Percentiles rank a stretch among this genome's conserved stretches.
Evolutionary conservation across 2,888 invertebrate species (phyloP).

Genomic region (Osmoderma eremita): DNA sequence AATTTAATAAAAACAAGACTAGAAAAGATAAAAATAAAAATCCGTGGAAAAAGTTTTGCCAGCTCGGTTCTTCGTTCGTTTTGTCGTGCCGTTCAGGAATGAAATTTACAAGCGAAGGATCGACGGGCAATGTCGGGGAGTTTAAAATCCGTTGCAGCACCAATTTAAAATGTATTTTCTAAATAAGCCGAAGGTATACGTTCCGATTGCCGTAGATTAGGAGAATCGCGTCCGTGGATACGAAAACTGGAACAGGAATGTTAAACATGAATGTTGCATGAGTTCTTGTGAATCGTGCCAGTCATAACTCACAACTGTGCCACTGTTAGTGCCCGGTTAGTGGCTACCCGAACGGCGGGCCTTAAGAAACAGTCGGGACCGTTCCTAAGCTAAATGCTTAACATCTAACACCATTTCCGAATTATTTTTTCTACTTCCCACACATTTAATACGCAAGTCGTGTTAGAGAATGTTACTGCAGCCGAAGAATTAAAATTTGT

Average conservation of each 20-base stretch:
- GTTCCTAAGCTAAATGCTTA: constrained; percentile 7
- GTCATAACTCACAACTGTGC: constrained; percentile 52
- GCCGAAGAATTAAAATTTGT: too few species aligned
- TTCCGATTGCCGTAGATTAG: constrained; percentile 50
- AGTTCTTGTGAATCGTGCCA: constrained; percentile 50
- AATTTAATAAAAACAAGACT: constrained; percentile 26
- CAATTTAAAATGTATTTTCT: constrained; percentile 46
- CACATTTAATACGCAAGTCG: too few species aligned
- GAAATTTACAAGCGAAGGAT: constrained; percentile 33
- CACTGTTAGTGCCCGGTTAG: constrained; percentile 50
- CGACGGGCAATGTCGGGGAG: not conserved
- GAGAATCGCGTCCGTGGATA: constrained; percentile 49
- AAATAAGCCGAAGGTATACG: constrained; percentile 46
- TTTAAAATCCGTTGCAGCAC: constrained; percentile 33
- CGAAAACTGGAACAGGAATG: constrained; percentile 48
- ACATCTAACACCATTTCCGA: constrained; percentile 8
- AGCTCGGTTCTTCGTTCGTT: constrained; percentile 22
- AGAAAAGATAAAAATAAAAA: not conserved
- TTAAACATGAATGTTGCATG: constrained; percentile 54
- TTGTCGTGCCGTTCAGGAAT: not conserved
- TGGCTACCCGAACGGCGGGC: constrained; percentile 37
- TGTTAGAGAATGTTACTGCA: too few species aligned
- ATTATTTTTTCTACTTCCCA: constrained; percentile 13
- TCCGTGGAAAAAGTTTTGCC: too few species aligned
- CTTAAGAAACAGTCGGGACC: constrained; percentile 20